These are phyloP conservation scores for Stegophylla sp. DNA, from an alignment of 2,888 invertebrate species.

Conservation along the genomic window DNA sequence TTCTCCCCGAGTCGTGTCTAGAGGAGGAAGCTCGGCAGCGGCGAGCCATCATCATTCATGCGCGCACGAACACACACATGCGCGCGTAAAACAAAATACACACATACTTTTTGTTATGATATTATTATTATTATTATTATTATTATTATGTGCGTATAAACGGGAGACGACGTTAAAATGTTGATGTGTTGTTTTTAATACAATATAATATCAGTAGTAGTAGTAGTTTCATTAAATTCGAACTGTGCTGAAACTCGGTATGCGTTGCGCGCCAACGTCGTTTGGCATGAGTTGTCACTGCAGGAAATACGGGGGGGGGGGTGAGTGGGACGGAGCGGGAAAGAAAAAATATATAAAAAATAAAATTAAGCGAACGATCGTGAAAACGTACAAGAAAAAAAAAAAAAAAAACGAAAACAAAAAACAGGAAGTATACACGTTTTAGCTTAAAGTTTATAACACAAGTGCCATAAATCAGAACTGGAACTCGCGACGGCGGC, in stretches of 20 bases:
- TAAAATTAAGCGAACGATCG: neutral
- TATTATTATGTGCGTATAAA: no score
- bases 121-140: no score
- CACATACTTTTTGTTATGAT: no score
- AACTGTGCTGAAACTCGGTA: conserved; percentile 21
- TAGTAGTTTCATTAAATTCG: conserved; percentile 22
- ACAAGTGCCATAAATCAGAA: conserved; percentile 29
- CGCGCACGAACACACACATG: neutral
- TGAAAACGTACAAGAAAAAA: conserved; percentile 14
- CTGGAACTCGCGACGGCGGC: neutral
- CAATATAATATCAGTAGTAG: no score
- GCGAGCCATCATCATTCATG: no score
- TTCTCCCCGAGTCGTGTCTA: no score
- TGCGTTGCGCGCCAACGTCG: neutral
- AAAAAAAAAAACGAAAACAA: no score
- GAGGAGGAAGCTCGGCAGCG: no score
- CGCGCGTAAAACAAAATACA: no score
- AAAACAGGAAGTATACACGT: conserved; percentile 6
- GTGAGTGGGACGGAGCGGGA: no score
- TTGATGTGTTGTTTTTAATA: no score
- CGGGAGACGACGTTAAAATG: no score
- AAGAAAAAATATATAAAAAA: neutral
- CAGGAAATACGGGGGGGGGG: neutral
- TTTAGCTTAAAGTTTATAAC: conserved; percentile 32
- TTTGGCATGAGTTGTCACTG: conserved; percentile 8